Conservation (phyloP, 2,113 vertebrate genomes). For the Tetrax tetrax region DNA sequence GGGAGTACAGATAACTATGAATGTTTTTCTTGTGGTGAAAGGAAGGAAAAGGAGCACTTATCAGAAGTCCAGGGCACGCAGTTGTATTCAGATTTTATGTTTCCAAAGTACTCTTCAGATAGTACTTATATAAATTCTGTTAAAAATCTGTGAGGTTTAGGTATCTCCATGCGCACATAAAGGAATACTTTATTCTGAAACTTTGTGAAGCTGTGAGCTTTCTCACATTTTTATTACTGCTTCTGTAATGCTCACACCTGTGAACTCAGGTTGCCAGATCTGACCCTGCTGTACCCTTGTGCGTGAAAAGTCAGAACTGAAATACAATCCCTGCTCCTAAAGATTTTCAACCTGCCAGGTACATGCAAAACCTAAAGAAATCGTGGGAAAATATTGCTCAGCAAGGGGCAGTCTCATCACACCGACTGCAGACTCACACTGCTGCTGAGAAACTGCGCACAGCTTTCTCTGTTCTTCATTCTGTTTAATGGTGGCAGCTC, state of each 20-base stretch:
- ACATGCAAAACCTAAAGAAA: neutral
- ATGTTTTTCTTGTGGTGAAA: neutral
- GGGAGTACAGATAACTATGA: neutral
- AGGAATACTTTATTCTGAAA: neutral
- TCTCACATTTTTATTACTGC: neutral
- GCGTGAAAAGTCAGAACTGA: neutral
- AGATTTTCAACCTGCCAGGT: neutral
- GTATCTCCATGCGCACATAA: neutral
- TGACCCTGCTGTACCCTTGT: neutral
- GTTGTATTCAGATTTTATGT: neutral
- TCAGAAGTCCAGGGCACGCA: neutral
- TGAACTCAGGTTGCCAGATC: neutral
- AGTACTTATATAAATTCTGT: neutral
- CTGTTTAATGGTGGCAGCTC: neutral
- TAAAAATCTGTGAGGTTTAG: neutral
- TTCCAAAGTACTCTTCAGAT: neutral
- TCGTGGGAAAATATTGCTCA: neutral
- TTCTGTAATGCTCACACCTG: neutral
- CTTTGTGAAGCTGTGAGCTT: neutral
- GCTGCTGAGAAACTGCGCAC: neutral
- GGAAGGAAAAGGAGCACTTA: neutral
- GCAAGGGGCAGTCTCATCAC: constrained; percentile 52
- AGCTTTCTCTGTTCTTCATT: neutral
- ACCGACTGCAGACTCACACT: neutral
- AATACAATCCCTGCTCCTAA: neutral